Evolutionary conservation across 1,140 invertebrate genomes (phyloP), one percentile per base, ranked within the genome.

Genomic region (Holcopasites calliopsidis): DNA sequence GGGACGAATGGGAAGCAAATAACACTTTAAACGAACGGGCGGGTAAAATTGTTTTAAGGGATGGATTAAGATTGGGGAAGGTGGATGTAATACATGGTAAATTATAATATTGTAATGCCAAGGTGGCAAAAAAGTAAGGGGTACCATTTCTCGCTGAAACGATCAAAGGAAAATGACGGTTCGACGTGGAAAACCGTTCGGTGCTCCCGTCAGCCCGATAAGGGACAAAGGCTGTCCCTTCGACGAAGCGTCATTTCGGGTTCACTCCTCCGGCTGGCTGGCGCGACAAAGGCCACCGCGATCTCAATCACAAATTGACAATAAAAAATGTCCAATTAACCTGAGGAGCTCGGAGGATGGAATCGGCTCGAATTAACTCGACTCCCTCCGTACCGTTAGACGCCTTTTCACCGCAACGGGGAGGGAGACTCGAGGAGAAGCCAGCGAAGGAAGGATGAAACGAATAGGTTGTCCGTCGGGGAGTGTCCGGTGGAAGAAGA

Each of bases 311-410:
- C 88, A 90, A 89, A 91, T 91, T 89, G 89, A 90, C 89, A 89
- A 91, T 91, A 91, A 91, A 91, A 91, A 91, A 91, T 90, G 87
- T 90, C 85, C 90, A 90, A 91, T 91, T 91, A 90, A 91, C 88
- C 81, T 76, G 57, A 69, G 85, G 73, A 87, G 83, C 82, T 83
- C 82, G 82, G 40, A 28, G 84, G 85, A 80, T 86, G 77, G 77
- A 86, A 86, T 88, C 83, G 77, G 80, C 69, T 77, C 68, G 76
- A 87, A 87, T 86, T 79, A 85, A 86, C 77, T 83, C 62, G 85
- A 83, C 84, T 69, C 33, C 65, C 44, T n/a, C 66, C 75, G 83
- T 44, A 23, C 82, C 84, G 70, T 72, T 78, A 62, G 62, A 78
- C 78, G 86, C 89, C 87, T 89, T 90, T 88, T 88, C 85, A 88